Percentiles rank a stretch among this genome's conserved stretches.
phyloP scores from a whole-genome alignment of 2,888 invertebrate genomes.

The Vannuccia rotundouncinata region DNA sequence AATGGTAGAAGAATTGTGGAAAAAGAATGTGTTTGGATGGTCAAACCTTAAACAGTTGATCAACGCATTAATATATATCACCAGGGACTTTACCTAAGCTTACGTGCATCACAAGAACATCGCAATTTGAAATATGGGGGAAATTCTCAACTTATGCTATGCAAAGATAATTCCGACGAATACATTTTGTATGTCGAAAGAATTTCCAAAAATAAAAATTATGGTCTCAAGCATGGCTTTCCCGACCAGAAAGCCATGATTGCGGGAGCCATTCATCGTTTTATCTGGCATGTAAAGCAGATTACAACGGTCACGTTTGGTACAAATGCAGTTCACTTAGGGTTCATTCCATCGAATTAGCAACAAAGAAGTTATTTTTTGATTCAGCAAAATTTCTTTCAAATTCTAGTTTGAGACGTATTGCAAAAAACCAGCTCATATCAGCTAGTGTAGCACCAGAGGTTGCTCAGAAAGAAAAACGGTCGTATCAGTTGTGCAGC shows the following conservation, averaged over 20 bases:
- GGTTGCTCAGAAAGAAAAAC: conserved; percentile 30
- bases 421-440: conserved; percentile 13
- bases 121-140: too few species aligned
- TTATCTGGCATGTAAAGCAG: conserved; percentile 13
- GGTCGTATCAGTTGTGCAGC: conserved; percentile 27
- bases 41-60: too few species aligned
- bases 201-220: too few species aligned
- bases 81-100: too few species aligned
- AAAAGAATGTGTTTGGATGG: too few species aligned
- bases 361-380: conserved; percentile 30
- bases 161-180: too few species aligned
- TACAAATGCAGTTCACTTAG: conserved; percentile 7
- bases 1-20: too few species aligned
- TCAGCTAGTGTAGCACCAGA: conserved; percentile 28
- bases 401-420: conserved; percentile 28
- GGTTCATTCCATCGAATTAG: conserved; percentile 30
- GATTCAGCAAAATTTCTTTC: conserved; percentile 12
- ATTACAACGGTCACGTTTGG: conserved; percentile 25
- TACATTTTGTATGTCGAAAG: too few species aligned
- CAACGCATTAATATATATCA: too few species aligned
- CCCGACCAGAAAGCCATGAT: conserved; percentile 15
- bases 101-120: too few species aligned
- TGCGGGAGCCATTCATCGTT: conserved; percentile 7
- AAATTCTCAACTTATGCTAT: too few species aligned
- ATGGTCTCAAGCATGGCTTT: not conserved